Base-by-base conservation (phyloP, 1,140 invertebrate species). In the Bombus superbus region DNA sequence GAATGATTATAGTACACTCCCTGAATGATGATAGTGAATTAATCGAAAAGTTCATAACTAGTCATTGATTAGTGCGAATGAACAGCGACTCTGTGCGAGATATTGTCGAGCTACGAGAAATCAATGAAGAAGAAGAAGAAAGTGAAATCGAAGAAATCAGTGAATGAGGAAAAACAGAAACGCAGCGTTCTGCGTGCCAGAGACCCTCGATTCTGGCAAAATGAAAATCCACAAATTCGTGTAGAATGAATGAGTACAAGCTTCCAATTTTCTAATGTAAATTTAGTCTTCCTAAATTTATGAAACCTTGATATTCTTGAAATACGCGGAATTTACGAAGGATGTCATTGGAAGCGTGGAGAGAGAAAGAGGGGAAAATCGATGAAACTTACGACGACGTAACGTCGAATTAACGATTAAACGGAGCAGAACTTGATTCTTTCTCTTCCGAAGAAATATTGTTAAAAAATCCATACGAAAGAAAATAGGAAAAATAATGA, bases 241-340 rank as follows among this genome's bases (percentile, higher is more conserved):
- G 28, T 9, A 13, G 47, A 35, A 72, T 42, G 66, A 59, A 81
- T 47, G 40, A 66, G 35, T 18, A 28, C 47, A 1, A 5, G 64
- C 47, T 57, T 66, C 73, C 44, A 76, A 68, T n/a, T 83, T 66
- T 40, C 25, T 42, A 68, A 76, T 32, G 28, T 83, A 76, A 73
- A 81, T 81, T 81, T 81, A 81, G 80, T 81, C 69, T 35, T 35
- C 69, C 80, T 76, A 83, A 83, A 57, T 83, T 68, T 83, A 35
- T 69, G 81, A 77, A 83, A 69, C 81, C 62, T 83, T 83, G 72
- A 44, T 83, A 35, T 38, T 76, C 73, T 77, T 77, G 81, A 77
- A 83, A 77, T 77, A 83, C 64, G 8, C 44, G 25, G 44, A 35
- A 77, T 66, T 57, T 2, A 42, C 40, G 42, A 9, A 77, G 59